Conservation (phyloP, 2,797 vertebrate genomes). For the Tauraco hartlaubi region DNA sequence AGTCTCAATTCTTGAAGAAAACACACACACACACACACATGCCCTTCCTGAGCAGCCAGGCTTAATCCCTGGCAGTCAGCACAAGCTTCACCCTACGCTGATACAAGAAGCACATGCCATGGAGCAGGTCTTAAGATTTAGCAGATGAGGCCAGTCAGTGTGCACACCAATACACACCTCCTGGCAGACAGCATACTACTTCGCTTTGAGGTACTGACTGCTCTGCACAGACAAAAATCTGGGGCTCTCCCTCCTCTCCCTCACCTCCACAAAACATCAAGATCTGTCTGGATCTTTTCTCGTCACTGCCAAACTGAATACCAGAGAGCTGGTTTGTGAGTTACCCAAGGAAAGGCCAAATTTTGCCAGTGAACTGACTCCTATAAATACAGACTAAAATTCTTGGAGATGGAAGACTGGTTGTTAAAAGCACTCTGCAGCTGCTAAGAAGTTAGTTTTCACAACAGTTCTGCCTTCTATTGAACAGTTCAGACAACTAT, state of each 20-base stretch:
- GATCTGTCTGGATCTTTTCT: background rate
- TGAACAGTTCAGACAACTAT: background rate
- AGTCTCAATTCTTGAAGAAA: background rate
- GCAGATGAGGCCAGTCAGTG: background rate
- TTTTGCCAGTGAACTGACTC: background rate
- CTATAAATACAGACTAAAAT: background rate
- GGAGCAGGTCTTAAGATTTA: background rate
- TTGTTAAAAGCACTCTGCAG: background rate
- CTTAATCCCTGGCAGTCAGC: background rate
- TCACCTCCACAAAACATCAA: background rate
- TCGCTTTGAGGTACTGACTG: background rate
- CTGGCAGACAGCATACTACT: background rate
- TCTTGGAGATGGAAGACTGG: background rate
- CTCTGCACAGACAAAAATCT: background rate
- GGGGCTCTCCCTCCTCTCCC: background rate
- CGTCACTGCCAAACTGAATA: background rate
- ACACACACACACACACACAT: background rate
- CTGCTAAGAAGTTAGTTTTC: background rate
- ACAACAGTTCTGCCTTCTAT: background rate
- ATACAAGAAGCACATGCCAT: background rate
- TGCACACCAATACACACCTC: background rate
- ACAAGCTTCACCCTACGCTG: background rate
- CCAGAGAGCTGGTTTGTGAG: background rate
- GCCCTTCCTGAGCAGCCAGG: background rate
- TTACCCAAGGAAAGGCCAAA: background rate